A percentile compares a stretch with the other conserved stretches of the same genome.
These are phyloP conservation scores for Nyctibius bracteatus DNA, from an alignment of 2,113 vertebrate species.

Conservation along the genomic window DNA sequence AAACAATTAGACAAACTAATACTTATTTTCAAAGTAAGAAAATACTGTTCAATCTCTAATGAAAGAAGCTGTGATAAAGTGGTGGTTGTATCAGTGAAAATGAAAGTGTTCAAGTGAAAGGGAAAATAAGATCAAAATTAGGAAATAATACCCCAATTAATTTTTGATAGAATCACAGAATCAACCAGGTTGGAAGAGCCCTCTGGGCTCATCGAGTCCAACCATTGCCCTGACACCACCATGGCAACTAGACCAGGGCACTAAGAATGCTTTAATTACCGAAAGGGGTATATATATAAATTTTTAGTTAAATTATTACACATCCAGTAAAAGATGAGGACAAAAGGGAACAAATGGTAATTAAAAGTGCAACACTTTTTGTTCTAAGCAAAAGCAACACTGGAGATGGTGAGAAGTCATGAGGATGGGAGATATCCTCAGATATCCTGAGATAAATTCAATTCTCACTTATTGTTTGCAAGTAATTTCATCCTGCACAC, in stretches of 20 bases:
- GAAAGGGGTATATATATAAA: not conserved
- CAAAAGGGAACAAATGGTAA: not conserved
- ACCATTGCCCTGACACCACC: too few relatives aligned
- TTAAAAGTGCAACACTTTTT: not conserved
- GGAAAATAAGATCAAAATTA: not conserved
- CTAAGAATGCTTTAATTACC: not conserved
- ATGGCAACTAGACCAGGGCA: too few relatives aligned
- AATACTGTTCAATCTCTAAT: not conserved
- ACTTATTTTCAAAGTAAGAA: not conserved
- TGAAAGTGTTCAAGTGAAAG: not conserved
- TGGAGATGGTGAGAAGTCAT: not conserved
- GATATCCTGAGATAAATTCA: not conserved
- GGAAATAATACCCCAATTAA: not conserved
- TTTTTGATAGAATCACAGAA: not conserved
- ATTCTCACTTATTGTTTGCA: constrained; percentile 4
- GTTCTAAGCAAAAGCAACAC: not conserved
- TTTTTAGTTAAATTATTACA: not conserved
- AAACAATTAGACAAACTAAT: not conserved
- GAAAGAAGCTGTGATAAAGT: not conserved
- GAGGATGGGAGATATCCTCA: not conserved
- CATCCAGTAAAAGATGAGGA: not conserved
- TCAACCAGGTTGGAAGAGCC: too few relatives aligned
- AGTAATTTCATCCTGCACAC: not conserved
- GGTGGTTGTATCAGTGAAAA: not conserved
- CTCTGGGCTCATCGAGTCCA: too few relatives aligned